Conservation (phyloP, 2,113 vertebrate species). For the Sula dactylatra region DNA sequence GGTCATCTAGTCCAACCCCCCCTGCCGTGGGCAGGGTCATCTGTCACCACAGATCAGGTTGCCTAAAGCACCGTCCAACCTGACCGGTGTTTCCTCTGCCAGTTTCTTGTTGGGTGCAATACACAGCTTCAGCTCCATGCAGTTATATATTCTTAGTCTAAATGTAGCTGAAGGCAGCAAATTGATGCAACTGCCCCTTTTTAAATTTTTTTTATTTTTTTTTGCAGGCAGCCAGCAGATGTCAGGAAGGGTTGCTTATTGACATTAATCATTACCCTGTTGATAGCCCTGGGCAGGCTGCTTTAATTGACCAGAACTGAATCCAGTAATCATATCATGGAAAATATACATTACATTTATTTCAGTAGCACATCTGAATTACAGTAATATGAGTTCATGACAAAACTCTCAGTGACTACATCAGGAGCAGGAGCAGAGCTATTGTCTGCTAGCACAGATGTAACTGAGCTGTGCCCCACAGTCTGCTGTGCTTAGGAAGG, state of each 20-base stretch:
- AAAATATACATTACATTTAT: slow-evolving; percentile 53
- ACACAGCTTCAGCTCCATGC: background rate
- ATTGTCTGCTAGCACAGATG: background rate
- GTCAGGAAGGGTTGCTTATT: slow-evolving; percentile 25
- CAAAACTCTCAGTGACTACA: background rate
- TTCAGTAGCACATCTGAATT: slow-evolving; percentile 48
- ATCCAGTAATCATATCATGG: slow-evolving; percentile 44
- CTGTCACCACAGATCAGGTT: too few relatives aligned
- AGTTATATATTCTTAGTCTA: background rate
- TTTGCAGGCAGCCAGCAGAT: slow-evolving; percentile 14
- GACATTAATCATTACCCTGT: slow-evolving; percentile 40
- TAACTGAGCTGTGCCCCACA: background rate
- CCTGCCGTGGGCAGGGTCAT: too few relatives aligned
- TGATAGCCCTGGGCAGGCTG: slow-evolving; percentile 38
- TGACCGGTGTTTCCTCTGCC: background rate
- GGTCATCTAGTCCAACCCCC: too few relatives aligned
- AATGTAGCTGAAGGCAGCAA: background rate
- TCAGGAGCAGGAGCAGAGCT: background rate
- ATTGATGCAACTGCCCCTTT: background rate
- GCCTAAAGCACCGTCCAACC: too few relatives aligned
- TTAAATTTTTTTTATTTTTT: background rate
- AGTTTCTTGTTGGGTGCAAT: background rate
- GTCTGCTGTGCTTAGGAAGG: background rate
- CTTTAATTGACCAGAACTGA: slow-evolving; percentile 63
- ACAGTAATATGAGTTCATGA: background rate